A percentile compares a stretch with the other conserved stretches of the same genome.
phyloP scores from a whole-genome alignment of 1,140 invertebrate genomes.

The Drosophila rhopaloa region DNA sequence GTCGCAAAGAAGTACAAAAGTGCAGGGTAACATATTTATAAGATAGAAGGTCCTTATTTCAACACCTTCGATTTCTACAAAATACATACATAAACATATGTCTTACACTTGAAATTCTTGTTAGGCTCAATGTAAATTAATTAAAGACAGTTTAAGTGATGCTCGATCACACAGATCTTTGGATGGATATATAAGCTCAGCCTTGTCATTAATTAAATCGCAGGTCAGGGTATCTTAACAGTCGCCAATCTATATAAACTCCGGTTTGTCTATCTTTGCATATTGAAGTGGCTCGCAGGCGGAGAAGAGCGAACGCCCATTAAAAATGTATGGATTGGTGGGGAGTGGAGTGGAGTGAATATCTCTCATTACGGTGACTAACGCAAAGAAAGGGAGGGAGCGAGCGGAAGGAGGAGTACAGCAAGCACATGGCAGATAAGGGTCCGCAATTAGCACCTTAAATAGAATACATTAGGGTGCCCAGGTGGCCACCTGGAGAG shows the following conservation, averaged over 20 bases:
- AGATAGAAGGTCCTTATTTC: too few relatives aligned
- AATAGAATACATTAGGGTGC: constrained; percentile 56
- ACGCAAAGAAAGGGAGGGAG: constrained; percentile 12
- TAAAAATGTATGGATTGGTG: constrained; percentile 46
- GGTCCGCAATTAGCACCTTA: constrained; percentile 56
- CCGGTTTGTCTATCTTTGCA: constrained; percentile 24
- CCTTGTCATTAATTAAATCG: constrained; percentile 2
- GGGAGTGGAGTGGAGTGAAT: constrained; percentile 7
- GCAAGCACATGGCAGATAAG: constrained; percentile 50
- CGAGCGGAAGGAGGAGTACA: background rate
- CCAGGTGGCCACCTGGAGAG: constrained; percentile 39
- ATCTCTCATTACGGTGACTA: constrained; percentile 41
- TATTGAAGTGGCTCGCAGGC: constrained; percentile 11
- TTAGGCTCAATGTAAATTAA: too few relatives aligned
- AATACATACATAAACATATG: background rate
- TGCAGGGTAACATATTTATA: too few relatives aligned
- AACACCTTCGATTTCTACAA: background rate
- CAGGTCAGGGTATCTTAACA: constrained; percentile 11
- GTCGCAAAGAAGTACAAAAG: too few relatives aligned
- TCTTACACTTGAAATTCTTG: too few relatives aligned
- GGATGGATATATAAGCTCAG: too few relatives aligned
- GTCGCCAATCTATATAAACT: background rate
- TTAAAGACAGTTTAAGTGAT: too few relatives aligned
- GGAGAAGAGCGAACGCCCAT: constrained; percentile 12
- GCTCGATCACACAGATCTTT: too few relatives aligned